Base-by-base conservation (phyloP, 2,888 invertebrate species). In the Dolomedes plantarius region DNA sequence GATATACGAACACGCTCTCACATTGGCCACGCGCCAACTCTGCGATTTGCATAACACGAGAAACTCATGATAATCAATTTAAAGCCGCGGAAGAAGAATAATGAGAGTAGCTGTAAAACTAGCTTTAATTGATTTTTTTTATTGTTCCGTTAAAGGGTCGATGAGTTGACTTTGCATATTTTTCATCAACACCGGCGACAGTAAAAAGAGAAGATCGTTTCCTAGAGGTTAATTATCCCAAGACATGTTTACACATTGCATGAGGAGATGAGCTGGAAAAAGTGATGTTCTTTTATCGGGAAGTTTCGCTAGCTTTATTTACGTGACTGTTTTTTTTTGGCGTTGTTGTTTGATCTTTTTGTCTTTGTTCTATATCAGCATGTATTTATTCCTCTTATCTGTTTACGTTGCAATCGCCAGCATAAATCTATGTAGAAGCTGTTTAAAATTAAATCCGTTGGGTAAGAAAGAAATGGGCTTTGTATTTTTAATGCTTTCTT, bases 161-260 rank as follows among this genome's bases (percentile, higher is more conserved):
- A 83, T 76, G 82, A 76, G 82, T 83, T 83, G 82, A 85, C 83
- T 85, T 85, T 85, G 83, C 83, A 85, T 85, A 85, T 85, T 85
- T 85, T 71, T 85, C 83, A 85, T 85, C 83, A 85, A 85, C 77
- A 73, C 29, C 65, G 56, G 28, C 19, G 39, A 69, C 41, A 32
- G 27, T 41, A 41, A 28, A 39, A 72, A 82, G 75, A 82, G 72
- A 81, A 74, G 19, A 27, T 56, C 23, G 50, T 77, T 85, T 85
- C 73, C 56, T 77, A 72, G 50, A 85, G 77, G 83, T 85, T 85
- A 85, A 85, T 85, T 77, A 85, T 77, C 83, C 62, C 77, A 36
- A 77, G 71, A 85, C 83, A 68, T 85, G 83, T 85, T 85, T 85
- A 78, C 83, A 85, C n/a, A 73, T 85, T 56, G 72, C 76, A 71